Evolutionary conservation across 2,888 invertebrate species (phyloP).

Genomic region (Deilephila porcellus): DNA sequence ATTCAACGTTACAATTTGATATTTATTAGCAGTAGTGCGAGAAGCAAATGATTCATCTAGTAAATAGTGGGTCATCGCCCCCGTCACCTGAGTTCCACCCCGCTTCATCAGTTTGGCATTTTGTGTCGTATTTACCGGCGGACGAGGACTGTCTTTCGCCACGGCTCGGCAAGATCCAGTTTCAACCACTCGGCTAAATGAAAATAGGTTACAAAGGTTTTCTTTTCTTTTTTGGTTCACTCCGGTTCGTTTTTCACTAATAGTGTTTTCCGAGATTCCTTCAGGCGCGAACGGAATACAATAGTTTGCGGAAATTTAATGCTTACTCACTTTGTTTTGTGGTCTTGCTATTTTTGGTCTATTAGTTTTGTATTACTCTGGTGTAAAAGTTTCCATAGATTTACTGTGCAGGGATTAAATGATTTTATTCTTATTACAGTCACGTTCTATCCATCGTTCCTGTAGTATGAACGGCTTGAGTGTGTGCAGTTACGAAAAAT

Average conservation of each 20-base stretch:
- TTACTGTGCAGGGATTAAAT: too few relatives aligned
- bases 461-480: too few relatives aligned
- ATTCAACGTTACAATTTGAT: too few relatives aligned
- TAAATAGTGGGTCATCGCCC: not conserved
- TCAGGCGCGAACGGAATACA: conserved; percentile 26
- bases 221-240: conserved; percentile 28
- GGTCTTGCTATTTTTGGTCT: not conserved
- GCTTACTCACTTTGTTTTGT: conserved; percentile 1
- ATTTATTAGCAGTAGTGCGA: too few relatives aligned
- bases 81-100: not conserved
- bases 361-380: not conserved
- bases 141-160: conserved; percentile 23
- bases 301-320: conserved; percentile 22
- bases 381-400: not conserved
- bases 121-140: conserved; percentile 31
- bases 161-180: conserved; percentile 28
- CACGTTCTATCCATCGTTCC: too few relatives aligned
- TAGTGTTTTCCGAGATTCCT: conserved; percentile 29
- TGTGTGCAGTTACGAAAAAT: too few relatives aligned
- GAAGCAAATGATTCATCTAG: not conserved
- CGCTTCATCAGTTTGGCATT: conserved; percentile 4
- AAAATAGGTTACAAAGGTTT: conserved; percentile 30
- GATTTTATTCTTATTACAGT: too few relatives aligned
- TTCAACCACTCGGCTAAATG: conserved; percentile 33
- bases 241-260: conserved; percentile 32